phyloP scores from a whole-genome alignment of 2,888 invertebrate species.

The Philhelius pedissequus region DNA sequence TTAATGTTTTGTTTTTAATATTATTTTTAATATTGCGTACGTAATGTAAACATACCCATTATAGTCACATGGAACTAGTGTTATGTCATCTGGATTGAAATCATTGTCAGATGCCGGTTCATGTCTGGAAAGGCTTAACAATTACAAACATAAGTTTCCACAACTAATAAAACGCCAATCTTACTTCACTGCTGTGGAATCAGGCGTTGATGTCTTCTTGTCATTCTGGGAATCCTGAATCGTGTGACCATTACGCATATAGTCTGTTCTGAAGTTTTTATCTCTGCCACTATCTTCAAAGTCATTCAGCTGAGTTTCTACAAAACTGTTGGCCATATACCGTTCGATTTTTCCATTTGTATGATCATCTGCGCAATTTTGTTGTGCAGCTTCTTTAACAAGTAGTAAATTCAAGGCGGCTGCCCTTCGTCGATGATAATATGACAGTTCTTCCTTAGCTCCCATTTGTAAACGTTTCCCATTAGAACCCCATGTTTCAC shows the following conservation, averaged over 20 bases:
- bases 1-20: too few species aligned
- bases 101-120: constrained; percentile 77
- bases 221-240: constrained; percentile 12
- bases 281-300: constrained; percentile 67
- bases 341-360: constrained; percentile 75
- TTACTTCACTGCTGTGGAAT: constrained; percentile 49
- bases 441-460: constrained; percentile 76
- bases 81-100: constrained; percentile 78
- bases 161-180: background rate
- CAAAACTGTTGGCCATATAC: constrained; percentile 77
- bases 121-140: constrained; percentile 71
- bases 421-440: constrained; percentile 77
- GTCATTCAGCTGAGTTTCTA: constrained; percentile 76
- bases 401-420: constrained; percentile 75
- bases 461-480: constrained; percentile 76
- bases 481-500: constrained; percentile 77
- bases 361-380: constrained; percentile 71
- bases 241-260: constrained; percentile 26
- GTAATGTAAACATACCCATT: constrained; percentile 73
- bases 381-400: constrained; percentile 73
- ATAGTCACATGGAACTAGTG: constrained; percentile 77
- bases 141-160: background rate
- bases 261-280: constrained; percentile 29
- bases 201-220: constrained; percentile 30
- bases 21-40: too few species aligned